Evolutionary conservation across 2,113 vertebrate species (phyloP), one percentile per base, ranked within the genome.

Genomic region (Mirounga angustirostris): DNA sequence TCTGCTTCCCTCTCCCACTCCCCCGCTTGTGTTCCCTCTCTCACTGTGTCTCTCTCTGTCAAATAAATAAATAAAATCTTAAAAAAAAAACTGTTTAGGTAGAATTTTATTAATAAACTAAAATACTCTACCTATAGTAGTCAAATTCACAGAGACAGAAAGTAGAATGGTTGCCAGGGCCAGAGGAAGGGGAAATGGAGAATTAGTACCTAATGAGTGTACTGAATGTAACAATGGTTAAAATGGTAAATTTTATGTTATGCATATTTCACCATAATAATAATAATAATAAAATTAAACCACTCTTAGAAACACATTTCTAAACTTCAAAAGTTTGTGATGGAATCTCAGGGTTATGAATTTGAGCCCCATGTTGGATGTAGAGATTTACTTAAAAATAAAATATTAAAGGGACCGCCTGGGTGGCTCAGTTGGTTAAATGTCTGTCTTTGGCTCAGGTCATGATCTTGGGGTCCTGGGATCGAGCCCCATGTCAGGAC

Each of bases 31-130:
- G 46, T 46, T 46, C 46, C 46, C 46, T 46, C 46, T 46, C 46
- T 46, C 46, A 1, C 46, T 7, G 8, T 46, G 46, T 46, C 46
- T 46, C 43, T 46, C 46, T 46, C 46, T 46, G 46, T 46, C 46
- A 46, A 46, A 46, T 46, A 46, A 46, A 46, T 46, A 46, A 46
- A 46, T 46, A 46, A 46, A 46, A 46, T 46, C 46, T 46, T 46
- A 8, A 46, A 46, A 46, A 46, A 46, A 46, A 84, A 97, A 89
- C 87, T 65, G 30, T 79, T 76, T 74, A 80, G 95, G 24, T 30
- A 89, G 50, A 94, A 63, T 52, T 76, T 93, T 87, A 92, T 58
- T 97, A 87, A 94, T 79, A 84, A 80, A 83, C 69, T 30, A 28
- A 91, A 67, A 96, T n/a, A 84, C 54, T 93, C 71, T 46, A 59